A percentile compares a stretch with the other conserved stretches of the same genome.
These are phyloP conservation scores for Caracal caracal DNA, from an alignment of 2,113 vertebrate genomes.

Conservation along the genomic window DNA sequence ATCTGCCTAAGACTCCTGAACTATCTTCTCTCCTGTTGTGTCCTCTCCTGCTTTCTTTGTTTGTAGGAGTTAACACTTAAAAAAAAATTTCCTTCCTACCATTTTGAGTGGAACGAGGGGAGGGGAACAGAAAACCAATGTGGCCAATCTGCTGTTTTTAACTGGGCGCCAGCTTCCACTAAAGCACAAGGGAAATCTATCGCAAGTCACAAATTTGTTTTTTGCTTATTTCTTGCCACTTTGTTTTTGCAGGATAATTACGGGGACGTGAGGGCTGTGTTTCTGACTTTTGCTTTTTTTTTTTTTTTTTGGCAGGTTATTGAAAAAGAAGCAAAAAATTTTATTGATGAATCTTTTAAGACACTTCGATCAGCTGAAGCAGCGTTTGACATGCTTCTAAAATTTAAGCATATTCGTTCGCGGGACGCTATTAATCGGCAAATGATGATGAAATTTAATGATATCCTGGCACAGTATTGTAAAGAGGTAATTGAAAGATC, in stretches of 20 bases:
- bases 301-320: slow-evolving; percentile 86
- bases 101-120: background rate
- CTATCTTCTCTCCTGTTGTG: no score
- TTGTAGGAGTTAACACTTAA: background rate
- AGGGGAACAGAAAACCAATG: background rate
- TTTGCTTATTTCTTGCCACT: background rate
- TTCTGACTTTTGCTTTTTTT: background rate
- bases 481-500: slow-evolving; percentile 90
- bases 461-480: slow-evolving; percentile 91
- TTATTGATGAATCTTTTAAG: slow-evolving; percentile 95
- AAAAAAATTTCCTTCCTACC: no score
- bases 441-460: slow-evolving; percentile 93
- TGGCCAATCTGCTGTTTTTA: background rate
- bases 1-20: background rate
- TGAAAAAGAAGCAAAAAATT: slow-evolving; percentile 91
- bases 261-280: rapidly evolving
- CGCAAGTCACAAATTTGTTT: background rate
- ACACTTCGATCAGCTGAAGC: slow-evolving; percentile 92
- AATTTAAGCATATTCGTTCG: slow-evolving; percentile 91
- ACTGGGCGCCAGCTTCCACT: background rate
- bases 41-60: background rate
- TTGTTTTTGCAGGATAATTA: background rate
- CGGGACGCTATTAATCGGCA: slow-evolving; percentile 91
- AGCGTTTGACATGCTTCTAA: slow-evolving; percentile 94
- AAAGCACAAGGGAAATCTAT: background rate